These are phyloP conservation scores for Heteronetta atricapilla DNA, from an alignment of 2,113 vertebrate species.

Conservation along the genomic window DNA sequence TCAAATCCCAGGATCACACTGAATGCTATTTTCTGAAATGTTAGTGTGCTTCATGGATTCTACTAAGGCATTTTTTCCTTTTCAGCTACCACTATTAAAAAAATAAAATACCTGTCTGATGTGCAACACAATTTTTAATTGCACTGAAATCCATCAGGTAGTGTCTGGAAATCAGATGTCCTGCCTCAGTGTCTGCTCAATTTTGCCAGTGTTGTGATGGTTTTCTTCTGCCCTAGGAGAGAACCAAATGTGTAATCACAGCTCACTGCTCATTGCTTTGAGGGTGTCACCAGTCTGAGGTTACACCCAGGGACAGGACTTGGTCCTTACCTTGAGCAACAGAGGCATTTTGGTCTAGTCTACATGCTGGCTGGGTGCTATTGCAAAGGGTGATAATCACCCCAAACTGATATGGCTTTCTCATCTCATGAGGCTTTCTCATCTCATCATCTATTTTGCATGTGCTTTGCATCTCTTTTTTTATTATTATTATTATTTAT, in stretches of 20 bases:
- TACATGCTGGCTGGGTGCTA: neutral
- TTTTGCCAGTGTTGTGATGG: neutral
- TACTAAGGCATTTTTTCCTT: neutral
- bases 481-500: accelerated
- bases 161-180: neutral
- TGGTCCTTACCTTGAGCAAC: neutral
- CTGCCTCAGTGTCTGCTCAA: neutral
- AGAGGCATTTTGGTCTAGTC: neutral
- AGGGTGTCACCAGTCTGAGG: accelerated
- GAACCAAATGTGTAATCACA: neutral
- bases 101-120: neutral
- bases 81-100: neutral
- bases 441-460: accelerated
- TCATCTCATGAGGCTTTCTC: neutral
- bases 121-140: neutral
- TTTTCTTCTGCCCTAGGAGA: neutral
- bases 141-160: neutral
- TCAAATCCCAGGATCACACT: too few species aligned
- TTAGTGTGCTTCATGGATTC: neutral
- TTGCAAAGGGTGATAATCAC: neutral
- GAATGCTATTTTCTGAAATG: neutral
- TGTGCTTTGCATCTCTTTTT: neutral
- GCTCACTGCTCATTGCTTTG: accelerated
- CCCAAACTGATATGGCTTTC: neutral
- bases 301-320: neutral